A percentile compares a stretch with the other conserved stretches of the same genome.
These are phyloP conservation scores for Ciconia maguari DNA, from an alignment of 2,113 vertebrate genomes.

Conservation along the genomic window DNA sequence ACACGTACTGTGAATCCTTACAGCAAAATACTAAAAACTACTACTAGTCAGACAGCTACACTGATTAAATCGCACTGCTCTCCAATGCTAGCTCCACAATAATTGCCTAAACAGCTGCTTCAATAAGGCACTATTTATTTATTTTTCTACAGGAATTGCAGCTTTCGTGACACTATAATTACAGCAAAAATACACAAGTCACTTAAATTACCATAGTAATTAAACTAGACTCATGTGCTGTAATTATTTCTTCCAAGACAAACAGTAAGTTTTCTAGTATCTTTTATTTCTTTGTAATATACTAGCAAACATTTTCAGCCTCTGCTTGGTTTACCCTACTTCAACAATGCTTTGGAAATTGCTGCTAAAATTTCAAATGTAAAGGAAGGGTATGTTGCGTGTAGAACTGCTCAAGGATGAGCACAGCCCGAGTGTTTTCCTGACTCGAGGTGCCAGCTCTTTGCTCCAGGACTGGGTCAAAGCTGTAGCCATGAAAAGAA, in stretches of 20 bases:
- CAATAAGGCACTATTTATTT: neutral
- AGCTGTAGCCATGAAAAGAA: neutral
- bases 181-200: slow-evolving; percentile 32
- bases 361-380: neutral
- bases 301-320: neutral
- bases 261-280: neutral
- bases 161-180: slow-evolving; percentile 33
- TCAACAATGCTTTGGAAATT: neutral
- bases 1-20: neutral
- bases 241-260: slow-evolving; percentile 21
- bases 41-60: neutral
- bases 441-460: neutral
- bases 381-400: fast-evolving
- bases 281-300: neutral
- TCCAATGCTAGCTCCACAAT: neutral
- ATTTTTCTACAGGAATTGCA: slow-evolving; percentile 31
- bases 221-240: slow-evolving; percentile 19
- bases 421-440: neutral
- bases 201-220: slow-evolving; percentile 24
- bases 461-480: neutral
- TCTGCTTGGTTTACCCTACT: neutral
- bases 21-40: neutral
- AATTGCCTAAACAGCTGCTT: neutral
- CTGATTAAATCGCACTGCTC: neutral
- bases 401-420: neutral